Evolutionary conservation across 2,797 vertebrate genomes (phyloP).

Genomic region (Esox masquinongy): DNA sequence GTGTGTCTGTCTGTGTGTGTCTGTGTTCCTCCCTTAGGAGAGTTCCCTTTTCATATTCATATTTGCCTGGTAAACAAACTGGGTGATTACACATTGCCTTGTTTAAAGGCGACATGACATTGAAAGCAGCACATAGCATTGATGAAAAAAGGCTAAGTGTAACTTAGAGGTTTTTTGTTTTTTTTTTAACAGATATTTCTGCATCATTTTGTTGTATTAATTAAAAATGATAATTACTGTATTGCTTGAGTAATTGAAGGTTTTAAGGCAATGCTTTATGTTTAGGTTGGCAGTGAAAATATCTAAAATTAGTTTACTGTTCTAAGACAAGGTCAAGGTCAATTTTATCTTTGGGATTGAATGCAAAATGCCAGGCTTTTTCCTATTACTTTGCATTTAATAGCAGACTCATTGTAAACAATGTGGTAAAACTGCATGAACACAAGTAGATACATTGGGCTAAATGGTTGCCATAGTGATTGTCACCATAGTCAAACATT

Average conservation of each 20-base stretch:
- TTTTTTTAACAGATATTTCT: not conserved
- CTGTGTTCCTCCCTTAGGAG: not conserved
- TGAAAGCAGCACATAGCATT: not conserved
- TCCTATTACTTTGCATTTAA: not conserved
- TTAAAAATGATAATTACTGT: not conserved
- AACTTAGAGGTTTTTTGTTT: no score
- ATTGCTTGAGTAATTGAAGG: not conserved
- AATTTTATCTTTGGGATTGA: not conserved
- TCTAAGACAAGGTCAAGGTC: not conserved
- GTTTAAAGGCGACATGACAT: not conserved
- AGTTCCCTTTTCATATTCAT: not conserved
- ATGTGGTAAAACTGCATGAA: not conserved
- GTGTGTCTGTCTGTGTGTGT: not conserved
- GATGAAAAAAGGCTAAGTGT: not conserved
- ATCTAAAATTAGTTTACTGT: not conserved
- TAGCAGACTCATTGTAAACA: not conserved
- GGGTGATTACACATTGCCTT: not conserved
- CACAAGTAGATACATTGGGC: not conserved
- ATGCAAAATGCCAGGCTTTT: not conserved
- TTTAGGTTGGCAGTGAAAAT: not conserved
- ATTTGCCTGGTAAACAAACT: conserved; percentile 1
- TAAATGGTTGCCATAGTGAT: not conserved
- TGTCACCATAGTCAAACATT: not conserved
- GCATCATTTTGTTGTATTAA: not conserved
- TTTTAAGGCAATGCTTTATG: not conserved